A percentile compares a stretch with the other conserved stretches of the same genome.
phyloP scores from a whole-genome alignment of 2,888 invertebrate genomes.

The Melikaiella ostensackeni region DNA sequence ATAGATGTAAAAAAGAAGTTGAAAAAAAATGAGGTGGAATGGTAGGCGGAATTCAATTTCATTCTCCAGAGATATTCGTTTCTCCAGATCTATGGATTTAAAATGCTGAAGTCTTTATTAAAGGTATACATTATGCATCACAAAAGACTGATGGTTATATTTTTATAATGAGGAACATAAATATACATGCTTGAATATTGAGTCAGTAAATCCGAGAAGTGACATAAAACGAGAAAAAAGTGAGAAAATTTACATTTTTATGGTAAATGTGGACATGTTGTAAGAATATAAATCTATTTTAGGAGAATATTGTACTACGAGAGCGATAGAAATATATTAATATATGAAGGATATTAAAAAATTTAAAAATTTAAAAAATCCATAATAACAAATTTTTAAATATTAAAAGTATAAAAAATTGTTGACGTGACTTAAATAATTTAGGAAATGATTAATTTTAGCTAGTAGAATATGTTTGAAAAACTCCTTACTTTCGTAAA shows the following conservation, averaged over 20 bases:
- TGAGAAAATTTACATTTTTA: neutral
- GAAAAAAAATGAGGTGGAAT: slow-evolving; percentile 20
- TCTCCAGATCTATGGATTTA: slow-evolving; percentile 28
- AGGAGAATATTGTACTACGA: neutral
- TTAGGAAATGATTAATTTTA: too few relatives aligned
- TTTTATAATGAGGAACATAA: slow-evolving; percentile 19
- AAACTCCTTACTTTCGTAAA: too few relatives aligned
- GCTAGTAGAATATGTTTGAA: too few relatives aligned
- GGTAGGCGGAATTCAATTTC: slow-evolving; percentile 33
- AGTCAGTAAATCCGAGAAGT: slow-evolving; percentile 7
- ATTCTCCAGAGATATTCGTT: slow-evolving; percentile 3
- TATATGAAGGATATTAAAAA: too few relatives aligned
- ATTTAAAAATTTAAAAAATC: too few relatives aligned
- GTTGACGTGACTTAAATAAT: too few relatives aligned
- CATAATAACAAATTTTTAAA: too few relatives aligned
- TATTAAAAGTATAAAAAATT: too few relatives aligned
- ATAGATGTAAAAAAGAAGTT: slow-evolving; percentile 16
- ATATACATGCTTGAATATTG: neutral
- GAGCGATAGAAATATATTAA: neutral
- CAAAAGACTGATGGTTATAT: slow-evolving; percentile 31
- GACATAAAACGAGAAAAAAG: slow-evolving; percentile 11
- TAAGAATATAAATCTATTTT: neutral
- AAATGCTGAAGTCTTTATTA: neutral
- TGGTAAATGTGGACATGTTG: slow-evolving; percentile 1
- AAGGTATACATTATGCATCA: neutral